Evolutionary conservation across 2,888 invertebrate species (phyloP).

Genomic region (Agrypnus murinus): DNA sequence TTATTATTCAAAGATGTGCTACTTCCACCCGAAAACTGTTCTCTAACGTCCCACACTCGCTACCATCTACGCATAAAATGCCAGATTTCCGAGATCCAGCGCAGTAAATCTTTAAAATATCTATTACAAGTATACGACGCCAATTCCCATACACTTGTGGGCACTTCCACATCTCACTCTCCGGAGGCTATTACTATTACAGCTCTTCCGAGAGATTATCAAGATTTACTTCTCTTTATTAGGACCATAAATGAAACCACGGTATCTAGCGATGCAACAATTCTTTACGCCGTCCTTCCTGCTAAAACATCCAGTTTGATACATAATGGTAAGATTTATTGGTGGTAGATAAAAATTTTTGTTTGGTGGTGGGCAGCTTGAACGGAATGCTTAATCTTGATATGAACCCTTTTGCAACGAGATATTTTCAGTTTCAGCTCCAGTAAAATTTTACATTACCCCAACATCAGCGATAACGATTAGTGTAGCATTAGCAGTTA

Average conservation of each 20-base stretch:
- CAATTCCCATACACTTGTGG: slow-evolving; percentile 71
- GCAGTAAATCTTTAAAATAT: slow-evolving; percentile 66
- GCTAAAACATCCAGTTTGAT: slow-evolving; percentile 43
- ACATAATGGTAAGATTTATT: slow-evolving; percentile 16
- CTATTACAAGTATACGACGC: slow-evolving; percentile 75
- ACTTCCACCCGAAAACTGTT: slow-evolving; percentile 73
- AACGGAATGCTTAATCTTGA: too few relatives aligned
- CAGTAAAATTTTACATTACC: slow-evolving; percentile 30
- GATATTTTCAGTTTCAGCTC: slow-evolving; percentile 21
- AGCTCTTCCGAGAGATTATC: slow-evolving; percentile 69
- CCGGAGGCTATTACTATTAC: slow-evolving; percentile 72
- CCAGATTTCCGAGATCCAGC: slow-evolving; percentile 66
- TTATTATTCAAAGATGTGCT: slow-evolving; percentile 52
- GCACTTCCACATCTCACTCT: slow-evolving; percentile 72
- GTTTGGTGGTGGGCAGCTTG: slow-evolving; percentile 1
- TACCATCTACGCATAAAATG: slow-evolving; percentile 72
- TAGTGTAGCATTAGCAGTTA: slow-evolving; percentile 19
- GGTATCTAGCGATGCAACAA: slow-evolving; percentile 73
- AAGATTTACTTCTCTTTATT: slow-evolving; percentile 70
- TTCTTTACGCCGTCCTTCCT: slow-evolving; percentile 69
- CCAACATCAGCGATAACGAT: slow-evolving; percentile 35
- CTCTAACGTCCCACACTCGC: slow-evolving; percentile 70
- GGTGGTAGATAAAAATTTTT: neutral
- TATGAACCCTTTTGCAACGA: too few relatives aligned
- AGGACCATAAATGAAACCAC: slow-evolving; percentile 64